Conservation (phyloP, 2,888 invertebrate genomes). For the Temnothorax rugatulus region DNA sequence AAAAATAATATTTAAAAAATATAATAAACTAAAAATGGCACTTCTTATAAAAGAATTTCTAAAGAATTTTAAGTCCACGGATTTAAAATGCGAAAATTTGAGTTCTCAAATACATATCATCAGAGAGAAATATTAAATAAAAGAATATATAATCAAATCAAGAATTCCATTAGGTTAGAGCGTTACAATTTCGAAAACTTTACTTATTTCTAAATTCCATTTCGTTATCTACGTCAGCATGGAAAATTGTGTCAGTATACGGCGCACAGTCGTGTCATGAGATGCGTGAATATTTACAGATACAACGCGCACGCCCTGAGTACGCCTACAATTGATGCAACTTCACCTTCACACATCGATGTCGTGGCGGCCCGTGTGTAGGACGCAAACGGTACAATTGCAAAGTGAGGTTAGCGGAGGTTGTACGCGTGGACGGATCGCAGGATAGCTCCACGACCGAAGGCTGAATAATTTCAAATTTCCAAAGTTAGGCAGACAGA, state of each 20-base stretch:
- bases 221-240: not conserved
- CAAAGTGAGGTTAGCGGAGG: slow-evolving; percentile 20
- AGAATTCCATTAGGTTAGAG: not conserved
- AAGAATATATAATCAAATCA: not conserved
- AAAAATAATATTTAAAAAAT: not conserved
- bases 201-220: not conserved
- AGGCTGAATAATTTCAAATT: slow-evolving; percentile 21
- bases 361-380: not conserved
- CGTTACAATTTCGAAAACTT: not conserved
- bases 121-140: not conserved
- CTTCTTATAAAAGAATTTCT: not conserved
- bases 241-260: not conserved
- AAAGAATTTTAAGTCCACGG: too few relatives aligned
- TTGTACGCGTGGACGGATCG: not conserved
- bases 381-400: not conserved
- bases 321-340: not conserved
- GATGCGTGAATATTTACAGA: not conserved
- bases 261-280: not conserved
- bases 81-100: too few relatives aligned
- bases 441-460: not conserved
- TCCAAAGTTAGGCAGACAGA: not conserved
- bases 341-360: not conserved
- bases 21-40: too few relatives aligned
- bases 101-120: not conserved
- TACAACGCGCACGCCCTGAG: not conserved